Evolutionary conservation across 2,113 vertebrate species (phyloP), one percentile per base, ranked within the genome.

Genomic region (Clarias macrocephalus): DNA sequence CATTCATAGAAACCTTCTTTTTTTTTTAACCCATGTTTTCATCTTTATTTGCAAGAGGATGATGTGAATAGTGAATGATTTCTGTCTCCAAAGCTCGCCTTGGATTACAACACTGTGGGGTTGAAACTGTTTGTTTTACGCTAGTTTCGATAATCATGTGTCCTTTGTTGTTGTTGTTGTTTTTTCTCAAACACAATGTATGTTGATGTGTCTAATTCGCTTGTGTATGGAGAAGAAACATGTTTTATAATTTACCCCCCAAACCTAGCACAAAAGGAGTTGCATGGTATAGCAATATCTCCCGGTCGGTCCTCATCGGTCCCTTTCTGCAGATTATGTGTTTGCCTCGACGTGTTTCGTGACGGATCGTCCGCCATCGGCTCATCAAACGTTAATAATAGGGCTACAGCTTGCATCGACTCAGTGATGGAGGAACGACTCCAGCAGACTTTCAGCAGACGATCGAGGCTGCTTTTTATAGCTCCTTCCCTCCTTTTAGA

Each of bases 391-490:
- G 65, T 86, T 82, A 88, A 90, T 77, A 88, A 90, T 88, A 90
- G 89, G 89, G 89, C 89, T 90, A 90, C 82, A 88, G 84, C 86
- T 87, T 79, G 86, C 33, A 37, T 84, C 30, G 82, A 66, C 86
- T 84, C 81, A 59, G 72, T 65, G 81, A 87, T 85, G 82, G 84
- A 88, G 84, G 85, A 79, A 37, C 63, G 30, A 88, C 59, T 62
- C 73, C 65, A 82, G 72, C 60, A 59, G 76, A 90, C 52, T 79
- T 56, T 79, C 52, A 79, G 52, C 75, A 56, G 75, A 79, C 59
- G 37, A 84, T 56, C 42, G 37, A 54, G 33, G 65, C 84, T 89
- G 89, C 73, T 80, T 88, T 86, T 90, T 83, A 83, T 62, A 85
- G 73, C 82, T 81, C 13, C 59, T 82, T 10, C 76, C 42, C 66